Percentiles rank a stretch among this genome's conserved stretches.
These are phyloP conservation scores for Galagoides demidoff DNA, from an alignment of 2,797 vertebrate genomes.

Conservation along the genomic window DNA sequence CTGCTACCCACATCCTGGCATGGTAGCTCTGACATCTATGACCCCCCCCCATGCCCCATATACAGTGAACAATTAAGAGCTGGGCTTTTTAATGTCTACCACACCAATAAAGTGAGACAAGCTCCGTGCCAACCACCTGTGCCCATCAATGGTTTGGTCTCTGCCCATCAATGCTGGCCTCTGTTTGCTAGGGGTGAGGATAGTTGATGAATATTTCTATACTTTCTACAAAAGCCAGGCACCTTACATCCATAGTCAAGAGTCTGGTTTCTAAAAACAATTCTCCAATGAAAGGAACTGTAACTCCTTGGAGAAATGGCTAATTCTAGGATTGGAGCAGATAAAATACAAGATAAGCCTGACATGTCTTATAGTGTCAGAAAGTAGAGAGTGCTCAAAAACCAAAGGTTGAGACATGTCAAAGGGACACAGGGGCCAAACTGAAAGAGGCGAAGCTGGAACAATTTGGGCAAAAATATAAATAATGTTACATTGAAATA, in stretches of 20 bases:
- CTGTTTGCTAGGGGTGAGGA: not conserved
- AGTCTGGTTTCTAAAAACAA: not conserved
- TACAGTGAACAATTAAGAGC: fast-evolving
- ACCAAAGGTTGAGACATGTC: not conserved
- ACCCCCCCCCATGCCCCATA: not conserved
- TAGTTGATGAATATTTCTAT: not conserved
- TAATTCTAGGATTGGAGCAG: not conserved
- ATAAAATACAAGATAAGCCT: not conserved
- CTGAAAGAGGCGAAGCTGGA: not conserved
- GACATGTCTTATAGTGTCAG: not conserved
- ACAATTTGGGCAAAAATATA: not conserved
- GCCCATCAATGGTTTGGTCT: not conserved
- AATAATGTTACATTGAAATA: not conserved
- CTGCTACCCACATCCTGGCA: not conserved
- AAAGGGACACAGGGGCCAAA: not conserved
- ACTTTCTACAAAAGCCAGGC: not conserved
- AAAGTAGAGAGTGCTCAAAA: not conserved
- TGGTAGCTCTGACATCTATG: not conserved
- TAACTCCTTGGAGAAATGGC: not conserved
- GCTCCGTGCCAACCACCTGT: too few species aligned
- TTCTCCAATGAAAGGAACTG: not conserved
- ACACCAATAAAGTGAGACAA: not conserved
- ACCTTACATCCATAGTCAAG: not conserved
- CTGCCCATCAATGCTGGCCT: not conserved
- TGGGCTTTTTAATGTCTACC: not conserved